phyloP scores from a whole-genome alignment of 2,888 invertebrate genomes.

The Actias luna region DNA sequence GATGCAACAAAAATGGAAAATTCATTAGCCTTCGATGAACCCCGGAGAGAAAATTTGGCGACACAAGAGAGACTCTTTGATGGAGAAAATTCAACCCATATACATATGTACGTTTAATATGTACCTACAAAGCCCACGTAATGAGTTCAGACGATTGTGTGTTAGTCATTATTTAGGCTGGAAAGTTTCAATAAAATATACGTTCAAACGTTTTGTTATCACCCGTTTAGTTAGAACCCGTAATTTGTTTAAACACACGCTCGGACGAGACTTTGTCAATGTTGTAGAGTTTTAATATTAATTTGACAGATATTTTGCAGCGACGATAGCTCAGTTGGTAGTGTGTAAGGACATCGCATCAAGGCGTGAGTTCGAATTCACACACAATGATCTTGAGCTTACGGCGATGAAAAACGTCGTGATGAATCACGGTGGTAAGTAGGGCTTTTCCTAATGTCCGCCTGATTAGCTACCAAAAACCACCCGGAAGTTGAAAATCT shows the following conservation, averaged over 20 bases:
- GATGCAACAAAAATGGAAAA: constrained; percentile 20
- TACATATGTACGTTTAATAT: not conserved
- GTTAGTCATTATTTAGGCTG: not conserved
- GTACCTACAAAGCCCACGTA: not conserved
- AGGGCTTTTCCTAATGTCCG: too few species aligned
- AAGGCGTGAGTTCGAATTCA: too few species aligned
- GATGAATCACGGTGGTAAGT: too few species aligned
- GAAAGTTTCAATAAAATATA: not conserved
- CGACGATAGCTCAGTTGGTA: too few species aligned
- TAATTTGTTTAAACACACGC: not conserved
- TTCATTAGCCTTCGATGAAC: constrained; percentile 10
- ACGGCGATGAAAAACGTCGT: too few species aligned
- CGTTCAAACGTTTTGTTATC: not conserved
- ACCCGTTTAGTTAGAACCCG: not conserved
- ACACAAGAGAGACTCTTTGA: constrained; percentile 15
- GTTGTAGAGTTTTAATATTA: not conserved
- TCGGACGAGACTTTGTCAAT: not conserved
- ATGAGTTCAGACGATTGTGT: not conserved
- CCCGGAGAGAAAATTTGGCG: constrained; percentile 1
- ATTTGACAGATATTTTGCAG: too few species aligned
- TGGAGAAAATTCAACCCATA: constrained; percentile 18
- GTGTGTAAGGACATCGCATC: too few species aligned
- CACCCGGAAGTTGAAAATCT: too few species aligned
- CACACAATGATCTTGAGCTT: too few species aligned
- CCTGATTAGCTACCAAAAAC: too few species aligned